Evolutionary conservation across 2,888 invertebrate species (phyloP), one percentile per base, ranked within the genome.

Genomic region (Tetramorium bicarinatum): DNA sequence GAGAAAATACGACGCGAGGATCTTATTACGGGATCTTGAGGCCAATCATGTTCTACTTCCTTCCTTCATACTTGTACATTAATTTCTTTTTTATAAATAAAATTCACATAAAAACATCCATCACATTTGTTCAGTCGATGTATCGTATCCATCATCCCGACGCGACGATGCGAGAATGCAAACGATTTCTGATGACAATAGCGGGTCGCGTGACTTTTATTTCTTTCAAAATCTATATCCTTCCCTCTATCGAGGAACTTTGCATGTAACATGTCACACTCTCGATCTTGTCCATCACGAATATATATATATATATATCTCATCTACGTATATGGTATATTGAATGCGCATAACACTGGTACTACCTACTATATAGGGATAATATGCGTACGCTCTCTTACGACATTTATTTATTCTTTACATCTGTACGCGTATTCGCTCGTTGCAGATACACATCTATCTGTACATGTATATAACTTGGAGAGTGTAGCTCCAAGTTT

Each of bases 21-120:
- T 84, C 74, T 82, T 80, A 71, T 81, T 80, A 81, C n/a, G 59
- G n/a, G 41, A 82, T 62, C 66, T 62, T 49, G 59, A 84, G 64
- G 69, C 59, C 74, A 11, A 84, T 86, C 82, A 77, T 72, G 81
- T 83, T 77, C 77, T 67, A 25, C 38, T 62, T 52, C 83, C 88
- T 88, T 38, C 88, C 91, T 87, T 88, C 90, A 89, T 91, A 88
- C 87, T 90, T 93, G 93, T 93, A 93, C 90, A 93, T 93, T 93
- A 88, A 92, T 92, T 92, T 91, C 90, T 91, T 90, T 66, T 92
- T 91, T 92, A 92, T 91, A 93, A 93, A 93, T 93, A 93, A 92
- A 93, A 89, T 59, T 80, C 82, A 67, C 84, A 69, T 82, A 85
- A 91, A 86, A 87, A 74, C 21, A 80, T 44, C 54, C 54, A 34